Evolutionary conservation across 92 coral and sea anemone genomes (phyloP), one percentile per base, ranked within the genome.

Genomic region (Phymanthus crucifer): DNA sequence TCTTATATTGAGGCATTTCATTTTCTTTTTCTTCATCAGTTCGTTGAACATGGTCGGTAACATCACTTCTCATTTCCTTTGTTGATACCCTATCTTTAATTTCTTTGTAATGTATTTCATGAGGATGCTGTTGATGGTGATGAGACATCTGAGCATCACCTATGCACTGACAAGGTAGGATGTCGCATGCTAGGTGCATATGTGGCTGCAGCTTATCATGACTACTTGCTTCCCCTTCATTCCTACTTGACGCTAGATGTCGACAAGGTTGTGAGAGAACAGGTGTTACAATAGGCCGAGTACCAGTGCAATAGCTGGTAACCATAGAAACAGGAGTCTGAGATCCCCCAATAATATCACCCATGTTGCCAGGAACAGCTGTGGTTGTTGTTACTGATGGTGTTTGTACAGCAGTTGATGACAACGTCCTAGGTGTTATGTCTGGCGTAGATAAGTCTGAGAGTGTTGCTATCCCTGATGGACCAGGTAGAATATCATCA

Each of bases 121-220:
- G 32, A 23, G 18, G 5, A 56, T 32, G 3, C 0, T 54, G 70
- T 32, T 54, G 3, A 13, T 29, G 24, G 19, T 13, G 43, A 9
- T 21, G 31, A 21, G 21, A 31, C 24, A 7, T 26, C 45, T 34
- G 43, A 4, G 78, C 31, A 35, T 64, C 64, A 34, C 43, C 36
- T 69, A 92, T 87, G 65, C 94, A 94, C 10, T 94, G 87, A 52
- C 99, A 96, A 16, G 96, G 95, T 70, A 96, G 45, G 73, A 96
- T 93, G 66, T 96, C 99, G 89, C 99, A 96, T 36, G 95, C 83
- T 80, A 93, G 86, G 71, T 96, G 99, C 95, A 96, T 87, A 70
- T 93, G 99, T 48, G 94, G 83, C 32, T 93, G 94, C 14, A 96
- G 2, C 14, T 7, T 27, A 2, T 24, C 16, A 11, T 27, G 13